phyloP scores from a whole-genome alignment of 2,888 invertebrate genomes.

The Eupithecia pulchellata region DNA sequence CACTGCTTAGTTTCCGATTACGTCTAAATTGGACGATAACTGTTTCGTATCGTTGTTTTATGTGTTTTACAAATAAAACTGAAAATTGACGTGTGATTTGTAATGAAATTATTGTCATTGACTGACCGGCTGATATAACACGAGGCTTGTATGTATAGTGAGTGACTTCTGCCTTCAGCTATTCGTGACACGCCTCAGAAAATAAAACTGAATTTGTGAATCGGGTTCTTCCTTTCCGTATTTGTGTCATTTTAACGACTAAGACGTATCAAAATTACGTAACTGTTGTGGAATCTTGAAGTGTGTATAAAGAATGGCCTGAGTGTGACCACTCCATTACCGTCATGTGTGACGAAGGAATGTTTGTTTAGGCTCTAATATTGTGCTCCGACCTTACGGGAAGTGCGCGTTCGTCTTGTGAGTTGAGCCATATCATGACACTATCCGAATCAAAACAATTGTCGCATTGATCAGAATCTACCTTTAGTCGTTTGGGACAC shows the following conservation, averaged over 20 bases:
- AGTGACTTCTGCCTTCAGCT: constrained; percentile 85
- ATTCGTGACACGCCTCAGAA: constrained; percentile 86
- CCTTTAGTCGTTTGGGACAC: constrained; percentile 82
- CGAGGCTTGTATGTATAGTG: constrained; percentile 86
- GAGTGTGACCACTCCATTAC: constrained; percentile 84
- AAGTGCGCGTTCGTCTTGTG: constrained; percentile 81
- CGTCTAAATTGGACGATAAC: constrained; percentile 71
- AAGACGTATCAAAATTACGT: constrained; percentile 84
- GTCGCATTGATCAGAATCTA: constrained; percentile 81
- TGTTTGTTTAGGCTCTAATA: constrained; percentile 85
- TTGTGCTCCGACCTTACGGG: constrained; percentile 80
- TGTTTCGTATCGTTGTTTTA: constrained; percentile 74
- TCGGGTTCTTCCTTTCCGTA: constrained; percentile 80
- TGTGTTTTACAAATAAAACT: constrained; percentile 72
- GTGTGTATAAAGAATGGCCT: constrained; percentile 84
- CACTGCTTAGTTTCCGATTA: constrained; percentile 78
- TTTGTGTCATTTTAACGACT: constrained; percentile 83
- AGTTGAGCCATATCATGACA: constrained; percentile 83
- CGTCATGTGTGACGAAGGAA: constrained; percentile 85
- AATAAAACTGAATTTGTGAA: constrained; percentile 84
- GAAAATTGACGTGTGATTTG: constrained; percentile 74
- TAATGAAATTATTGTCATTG: constrained; percentile 84
- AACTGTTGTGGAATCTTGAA: constrained; percentile 85
- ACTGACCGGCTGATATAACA: constrained; percentile 86
- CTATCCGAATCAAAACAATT: constrained; percentile 81